Conservation (phyloP, 2,797 vertebrate species). For the Notamacropus eugenii region DNA sequence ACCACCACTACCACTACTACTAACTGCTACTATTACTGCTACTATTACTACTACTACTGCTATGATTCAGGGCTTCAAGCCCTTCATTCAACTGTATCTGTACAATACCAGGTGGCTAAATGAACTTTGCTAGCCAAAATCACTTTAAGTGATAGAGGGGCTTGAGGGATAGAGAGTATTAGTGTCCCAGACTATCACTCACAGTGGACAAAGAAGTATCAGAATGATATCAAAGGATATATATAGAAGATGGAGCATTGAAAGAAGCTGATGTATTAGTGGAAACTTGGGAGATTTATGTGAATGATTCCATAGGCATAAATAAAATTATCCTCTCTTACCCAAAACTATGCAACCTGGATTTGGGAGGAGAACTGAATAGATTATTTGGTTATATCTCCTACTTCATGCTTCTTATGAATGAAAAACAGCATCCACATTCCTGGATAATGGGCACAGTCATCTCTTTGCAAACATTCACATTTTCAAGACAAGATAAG, state of each 20-base stretch:
- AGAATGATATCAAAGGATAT: constrained; percentile 62
- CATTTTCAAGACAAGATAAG: constrained; percentile 65
- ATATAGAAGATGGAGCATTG: constrained; percentile 47
- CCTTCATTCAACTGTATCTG: not conserved
- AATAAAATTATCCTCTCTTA: constrained; percentile 78
- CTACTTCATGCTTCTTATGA: constrained; percentile 52
- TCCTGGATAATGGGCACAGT: constrained; percentile 63
- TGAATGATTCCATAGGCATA: constrained; percentile 54
- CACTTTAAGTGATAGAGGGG: not conserved
- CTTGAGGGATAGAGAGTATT: not conserved
- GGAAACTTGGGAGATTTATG: constrained; percentile 64
- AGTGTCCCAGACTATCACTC: constrained; percentile 17
- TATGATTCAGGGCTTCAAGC: not conserved
- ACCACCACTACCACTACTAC: not conserved
- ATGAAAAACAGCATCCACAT: constrained; percentile 72
- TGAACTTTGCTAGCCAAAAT: not conserved
- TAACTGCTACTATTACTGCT: not conserved
- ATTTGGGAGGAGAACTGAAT: constrained; percentile 69
- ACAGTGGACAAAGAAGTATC: constrained; percentile 36
- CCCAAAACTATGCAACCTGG: constrained; percentile 67
- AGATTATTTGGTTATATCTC: constrained; percentile 70
- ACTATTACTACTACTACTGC: not conserved
- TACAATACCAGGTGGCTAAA: not conserved
- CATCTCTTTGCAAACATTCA: constrained; percentile 71
- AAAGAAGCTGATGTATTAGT: constrained; percentile 50